Conservation (phyloP, 2,888 invertebrate species). For the Melolontha melolontha region DNA sequence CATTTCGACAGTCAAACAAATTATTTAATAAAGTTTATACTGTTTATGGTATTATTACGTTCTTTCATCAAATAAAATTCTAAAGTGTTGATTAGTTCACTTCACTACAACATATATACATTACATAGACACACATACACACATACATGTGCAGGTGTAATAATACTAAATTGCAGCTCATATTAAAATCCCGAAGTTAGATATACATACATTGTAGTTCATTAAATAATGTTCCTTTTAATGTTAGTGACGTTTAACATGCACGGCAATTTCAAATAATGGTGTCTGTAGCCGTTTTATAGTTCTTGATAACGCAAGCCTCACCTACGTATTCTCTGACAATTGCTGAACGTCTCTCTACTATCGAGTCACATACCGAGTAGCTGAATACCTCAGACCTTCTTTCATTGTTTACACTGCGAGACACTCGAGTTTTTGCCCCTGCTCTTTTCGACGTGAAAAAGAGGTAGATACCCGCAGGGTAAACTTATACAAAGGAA, state of each 20-base stretch:
- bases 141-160: no score
- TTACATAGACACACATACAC: no score
- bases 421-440: conserved; percentile 16
- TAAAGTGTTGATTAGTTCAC: no score
- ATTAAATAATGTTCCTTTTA: conserved; percentile 7
- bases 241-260: conserved; percentile 9
- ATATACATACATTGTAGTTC: background rate
- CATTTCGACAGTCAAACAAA: no score
- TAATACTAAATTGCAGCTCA: no score
- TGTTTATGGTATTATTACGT: no score
- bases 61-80: no score
- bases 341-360: no score
- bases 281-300: conserved; percentile 9
- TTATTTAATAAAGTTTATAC: no score
- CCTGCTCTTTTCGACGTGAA: background rate
- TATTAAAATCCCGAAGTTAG: background rate
- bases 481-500: conserved; percentile 29
- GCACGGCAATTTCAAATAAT: conserved; percentile 9
- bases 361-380: no score
- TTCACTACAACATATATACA: no score
- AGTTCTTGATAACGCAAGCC: conserved; percentile 9
- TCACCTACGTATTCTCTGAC: background rate
- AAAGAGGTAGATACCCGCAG: background rate
- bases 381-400: background rate
- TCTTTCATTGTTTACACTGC: conserved; percentile 18